Base-by-base conservation (phyloP, 2,113 vertebrate genomes). In the Pelmatolapia mariae region DNA sequence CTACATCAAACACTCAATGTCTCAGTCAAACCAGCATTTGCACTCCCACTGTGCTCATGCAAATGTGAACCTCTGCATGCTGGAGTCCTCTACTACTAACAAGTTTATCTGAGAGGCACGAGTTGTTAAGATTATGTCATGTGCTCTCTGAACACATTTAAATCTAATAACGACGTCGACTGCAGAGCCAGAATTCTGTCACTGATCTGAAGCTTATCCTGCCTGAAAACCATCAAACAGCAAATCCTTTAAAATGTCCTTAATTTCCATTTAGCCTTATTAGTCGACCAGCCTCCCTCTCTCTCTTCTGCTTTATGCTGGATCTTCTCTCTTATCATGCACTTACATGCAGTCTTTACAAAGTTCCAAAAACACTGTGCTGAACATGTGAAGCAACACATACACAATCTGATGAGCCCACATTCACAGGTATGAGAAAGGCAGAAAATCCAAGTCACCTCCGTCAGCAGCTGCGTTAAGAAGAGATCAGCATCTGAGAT, bases 391-490 rank as follows among this genome's bases (percentile, higher is more conserved):
- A 52, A 61, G 81, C 57, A 79, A 79, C 18, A 4, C 43, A 22
- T 3, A 22, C 81, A 36, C 52, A 79, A 87, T 94, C 89, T 80
- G 89, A 89, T 93, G 79, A 45, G 45, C 91, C 84, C 79, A 84
- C 56, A 88, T 85, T 84, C 83, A 81, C 18, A 12, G 78, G 31
- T 3, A 79, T 1, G 36, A 80, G 24, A 68, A 47, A 80, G 22
- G 71, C 56, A 80, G 52, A 84, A 90, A 81, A n/a, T 36, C 40
- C 40, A 79, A 22, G 59, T 33, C 52, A 10, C 22, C n/a, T 6
- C 26, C 18, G 8, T 91, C 83, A n/a, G 36, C 63, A 85, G 88
- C 45, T 29, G 18, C 3, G 38, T 53, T 87, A 24, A 40, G 68
- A 56, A 10, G 31, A 86, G 86, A 92, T 86, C 50, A 12, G 18